Evolutionary conservation across 2,113 vertebrate genomes (phyloP).

Genomic region (Himantopus leucocephalus): DNA sequence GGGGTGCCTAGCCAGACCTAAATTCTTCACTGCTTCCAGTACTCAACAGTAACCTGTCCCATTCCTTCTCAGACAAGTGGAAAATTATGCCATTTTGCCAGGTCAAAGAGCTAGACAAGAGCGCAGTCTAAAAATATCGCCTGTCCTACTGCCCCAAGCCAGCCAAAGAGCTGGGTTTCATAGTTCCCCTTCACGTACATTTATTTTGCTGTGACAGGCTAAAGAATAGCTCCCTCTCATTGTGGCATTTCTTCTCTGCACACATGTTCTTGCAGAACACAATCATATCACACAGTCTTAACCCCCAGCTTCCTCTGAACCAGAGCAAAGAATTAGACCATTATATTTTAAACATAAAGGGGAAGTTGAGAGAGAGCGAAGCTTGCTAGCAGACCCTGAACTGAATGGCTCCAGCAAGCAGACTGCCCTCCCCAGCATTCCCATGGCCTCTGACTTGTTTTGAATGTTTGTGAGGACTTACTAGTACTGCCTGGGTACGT

Average conservation of each 20-base stretch:
- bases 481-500: not conserved
- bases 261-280: slow-evolving; percentile 39
- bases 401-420: not conserved
- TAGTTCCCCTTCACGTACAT: not conserved
- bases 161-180: not conserved
- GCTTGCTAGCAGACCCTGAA: not conserved
- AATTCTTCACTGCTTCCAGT: not conserved
- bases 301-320: slow-evolving; percentile 60
- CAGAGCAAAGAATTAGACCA: slow-evolving; percentile 47
- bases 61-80: not conserved
- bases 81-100: not conserved
- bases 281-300: slow-evolving; percentile 51
- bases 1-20: not conserved
- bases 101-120: not conserved
- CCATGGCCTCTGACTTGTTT: not conserved
- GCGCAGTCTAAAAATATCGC: not conserved
- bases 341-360: slow-evolving; percentile 57
- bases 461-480: fast-evolving
- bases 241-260: slow-evolving; percentile 23
- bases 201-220: not conserved
- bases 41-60: not conserved
- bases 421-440: not conserved
- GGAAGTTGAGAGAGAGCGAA: slow-evolving; percentile 40
- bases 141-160: not conserved
- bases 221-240: slow-evolving; percentile 17